Evolutionary conservation across 2,113 vertebrate species (phyloP), one percentile per base, ranked within the genome.

Genomic region (Laticauda colubrina): DNA sequence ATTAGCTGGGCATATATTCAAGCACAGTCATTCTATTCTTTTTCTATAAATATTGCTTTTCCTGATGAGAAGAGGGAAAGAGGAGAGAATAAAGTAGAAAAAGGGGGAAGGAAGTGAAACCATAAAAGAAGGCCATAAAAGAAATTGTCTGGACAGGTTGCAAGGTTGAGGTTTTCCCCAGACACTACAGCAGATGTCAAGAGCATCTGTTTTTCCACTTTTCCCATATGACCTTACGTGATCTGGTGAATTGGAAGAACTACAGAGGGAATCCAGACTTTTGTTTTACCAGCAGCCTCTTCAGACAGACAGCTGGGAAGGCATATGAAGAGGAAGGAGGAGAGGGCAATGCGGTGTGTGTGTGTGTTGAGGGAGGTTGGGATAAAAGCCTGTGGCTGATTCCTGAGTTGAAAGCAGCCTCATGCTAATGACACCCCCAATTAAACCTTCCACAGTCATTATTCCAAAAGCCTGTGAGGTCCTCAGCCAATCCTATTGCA

Each of bases 261-360:
- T 29, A 26, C 54, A 92, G 53, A 89, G 57, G 61, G 91, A 75
- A 39, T 26, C 29, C 56, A 48, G 57, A 85, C 56, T 6, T 89
- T 94, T 48, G 56, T 20, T 24, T 56, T 64, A 69, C 45, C 34
- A 61, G 57, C 75, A 20, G 45, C 54, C 59, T 87, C 51, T 23
- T 45, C 39, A 90, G 88, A 92, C 88, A 87, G 81, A 75, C 91
- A 90, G 59, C 81, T 90, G 91, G 26, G 64, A 61, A 92, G 53
- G 43, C 55, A 53, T 64, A 64, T 39, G 21, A 39, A 1, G 54
- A 9, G 26, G 81, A 29, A 8, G 59, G 24, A 24, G 9, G 10
- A 15, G 23, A 5, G 24, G 7, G 39, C 18, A 54, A 81, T 2
- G 51, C 24, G 8, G 75, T 21, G 51, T 8, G 57, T 21, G 53